A percentile compares a stretch with the other conserved stretches of the same genome.
Evolutionary conservation across 2,888 invertebrate species (phyloP).

Genomic region (Empis stercorea): DNA sequence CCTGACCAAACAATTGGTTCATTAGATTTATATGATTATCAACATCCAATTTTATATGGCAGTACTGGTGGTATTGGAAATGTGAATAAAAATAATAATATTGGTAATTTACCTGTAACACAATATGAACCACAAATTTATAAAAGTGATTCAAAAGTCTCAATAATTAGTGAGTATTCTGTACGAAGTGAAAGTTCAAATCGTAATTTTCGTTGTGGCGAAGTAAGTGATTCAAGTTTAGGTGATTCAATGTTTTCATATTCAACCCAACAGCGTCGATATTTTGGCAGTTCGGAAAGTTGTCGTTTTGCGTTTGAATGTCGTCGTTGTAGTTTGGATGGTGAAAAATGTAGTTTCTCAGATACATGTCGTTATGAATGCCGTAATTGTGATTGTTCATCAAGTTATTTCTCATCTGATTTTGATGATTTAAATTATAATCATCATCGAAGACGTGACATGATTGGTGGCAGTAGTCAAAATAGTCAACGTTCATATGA

Average conservation of each 20-base stretch:
- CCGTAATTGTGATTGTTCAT: slow-evolving; percentile 35
- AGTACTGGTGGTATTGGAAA: not conserved
- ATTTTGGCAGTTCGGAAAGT: slow-evolving; percentile 35
- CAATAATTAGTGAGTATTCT: slow-evolving; percentile 34
- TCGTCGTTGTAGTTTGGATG: slow-evolving; percentile 32
- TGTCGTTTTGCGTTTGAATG: slow-evolving; percentile 35
- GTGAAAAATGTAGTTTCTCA: slow-evolving; percentile 33
- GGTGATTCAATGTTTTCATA: slow-evolving; percentile 28
- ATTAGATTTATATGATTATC: slow-evolving; percentile 12
- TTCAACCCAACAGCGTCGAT: slow-evolving; percentile 26
- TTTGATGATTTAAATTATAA: slow-evolving; percentile 33
- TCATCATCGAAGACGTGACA: slow-evolving; percentile 17
- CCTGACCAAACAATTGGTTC: not conserved
- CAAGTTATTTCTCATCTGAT: slow-evolving; percentile 35
- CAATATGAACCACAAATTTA: slow-evolving; percentile 30
- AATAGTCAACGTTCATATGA: slow-evolving; percentile 19
- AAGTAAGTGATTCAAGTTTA: slow-evolving; percentile 28
- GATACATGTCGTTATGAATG: slow-evolving; percentile 36
- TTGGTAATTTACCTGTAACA: slow-evolving; percentile 10
- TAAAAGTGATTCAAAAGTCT: slow-evolving; percentile 34
- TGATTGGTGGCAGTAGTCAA: slow-evolving; percentile 14
- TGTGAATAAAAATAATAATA: too few species aligned
- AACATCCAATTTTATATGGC: slow-evolving; percentile 27
- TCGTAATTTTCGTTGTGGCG: slow-evolving; percentile 20
- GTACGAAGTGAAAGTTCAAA: slow-evolving; percentile 30